Base-by-base conservation (phyloP, 1,140 invertebrate species). In the Drosophila repletoides region DNA sequence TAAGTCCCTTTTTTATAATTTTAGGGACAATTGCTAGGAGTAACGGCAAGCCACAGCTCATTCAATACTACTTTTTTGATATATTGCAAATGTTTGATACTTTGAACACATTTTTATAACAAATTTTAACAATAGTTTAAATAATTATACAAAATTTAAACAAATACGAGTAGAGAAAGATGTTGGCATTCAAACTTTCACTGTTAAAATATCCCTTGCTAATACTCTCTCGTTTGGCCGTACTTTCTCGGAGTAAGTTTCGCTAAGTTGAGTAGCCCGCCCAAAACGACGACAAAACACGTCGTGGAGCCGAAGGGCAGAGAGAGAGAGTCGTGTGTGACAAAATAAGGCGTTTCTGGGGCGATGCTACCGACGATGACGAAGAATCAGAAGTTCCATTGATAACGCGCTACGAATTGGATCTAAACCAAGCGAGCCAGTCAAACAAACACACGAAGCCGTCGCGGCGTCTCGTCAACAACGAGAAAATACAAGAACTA, bases 361-460 rank as follows among this genome's bases (percentile, higher is more conserved):
- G 64, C 79, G 77, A 83, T 83, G 77, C 77, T 83, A 68, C 74
- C 70, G 51, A 84, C 65, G 79, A 83, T 70, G 79, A 70, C 79
- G 77, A 83, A 83, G 84, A 83, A 83, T 66, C 63, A 66, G 63
- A 43, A 64, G 60, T 56, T 81, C 68, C 77, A 83, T 83, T 83
- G 79, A 83, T 83, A 83, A 83, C 77, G 77, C 60, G 77, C 69
- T 84, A 61, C 77, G 79, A 84, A 83, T 64, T 83, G 77, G 77
- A 69, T 77, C 77, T 76, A 46, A 58, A 43, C 55, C 28, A 60
- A 49, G 43, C 28, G 24, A 40, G 63, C 10, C 76, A 59, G 71
- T 33, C 64, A 72, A 24, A 64, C 31, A 17, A 12, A 34, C 63
- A 49, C 61, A 72, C 53, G 63, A 46, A 31, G 43, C 53, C 31